These are phyloP conservation scores for Callopanchax toddi DNA, from an alignment of 2,113 vertebrate genomes.

Conservation along the genomic window DNA sequence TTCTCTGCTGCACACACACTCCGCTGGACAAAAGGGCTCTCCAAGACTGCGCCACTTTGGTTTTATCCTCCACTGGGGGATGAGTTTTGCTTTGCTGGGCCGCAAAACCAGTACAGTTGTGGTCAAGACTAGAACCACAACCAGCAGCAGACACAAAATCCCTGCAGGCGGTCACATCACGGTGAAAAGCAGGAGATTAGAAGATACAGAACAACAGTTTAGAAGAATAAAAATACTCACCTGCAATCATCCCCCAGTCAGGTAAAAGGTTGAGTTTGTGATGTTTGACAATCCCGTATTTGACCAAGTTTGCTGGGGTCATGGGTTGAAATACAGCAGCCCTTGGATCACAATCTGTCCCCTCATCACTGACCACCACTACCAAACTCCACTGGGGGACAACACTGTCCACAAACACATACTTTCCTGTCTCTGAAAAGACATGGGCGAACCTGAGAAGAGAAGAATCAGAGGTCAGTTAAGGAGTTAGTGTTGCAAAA, in stretches of 20 bases:
- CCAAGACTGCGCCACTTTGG: constrained; percentile 89
- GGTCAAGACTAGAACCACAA: constrained; percentile 77
- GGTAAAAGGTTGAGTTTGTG: constrained; percentile 82
- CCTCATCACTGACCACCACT: constrained; percentile 83
- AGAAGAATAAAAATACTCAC: constrained; percentile 62
- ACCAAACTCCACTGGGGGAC: constrained; percentile 80
- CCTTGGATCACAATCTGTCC: constrained; percentile 76
- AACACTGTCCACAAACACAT: constrained; percentile 85
- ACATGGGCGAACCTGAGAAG: constrained; percentile 87
- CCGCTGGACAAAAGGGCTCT: constrained; percentile 76
- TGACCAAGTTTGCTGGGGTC: constrained; percentile 85
- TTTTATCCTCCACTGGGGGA: constrained; percentile 76
- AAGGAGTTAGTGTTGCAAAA: background rate
- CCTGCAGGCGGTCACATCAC: constrained; percentile 45
- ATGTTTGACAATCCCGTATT: constrained; percentile 79
- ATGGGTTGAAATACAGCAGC: constrained; percentile 83
- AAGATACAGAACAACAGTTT: background rate
- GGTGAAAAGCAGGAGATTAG: background rate
- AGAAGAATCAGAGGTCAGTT: background rate
- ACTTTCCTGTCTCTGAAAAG: constrained; percentile 88
- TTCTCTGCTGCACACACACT: constrained; percentile 77
- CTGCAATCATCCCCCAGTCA: constrained; percentile 86
- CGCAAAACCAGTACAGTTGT: constrained; percentile 82
- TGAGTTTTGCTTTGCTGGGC: constrained; percentile 66
- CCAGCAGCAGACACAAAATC: constrained; percentile 79